phyloP scores from a whole-genome alignment of 2,797 vertebrate genomes.

The Heteromormyrus szaboi region DNA sequence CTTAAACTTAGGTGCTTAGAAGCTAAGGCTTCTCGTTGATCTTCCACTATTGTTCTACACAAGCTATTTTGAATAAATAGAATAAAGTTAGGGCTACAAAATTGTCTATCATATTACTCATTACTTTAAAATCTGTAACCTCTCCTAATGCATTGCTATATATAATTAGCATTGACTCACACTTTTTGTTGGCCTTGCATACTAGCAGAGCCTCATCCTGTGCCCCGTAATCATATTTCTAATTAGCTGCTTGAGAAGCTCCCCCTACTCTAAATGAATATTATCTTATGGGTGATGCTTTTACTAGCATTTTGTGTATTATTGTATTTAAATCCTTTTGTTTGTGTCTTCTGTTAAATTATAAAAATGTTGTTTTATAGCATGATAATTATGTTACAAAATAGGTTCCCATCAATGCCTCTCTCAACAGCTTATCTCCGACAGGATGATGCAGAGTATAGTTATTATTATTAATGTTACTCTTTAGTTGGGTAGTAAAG shows the following conservation, averaged over 20 bases:
- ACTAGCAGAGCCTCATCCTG: not conserved
- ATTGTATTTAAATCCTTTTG: not conserved
- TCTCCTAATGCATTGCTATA: not conserved
- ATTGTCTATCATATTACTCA: not conserved
- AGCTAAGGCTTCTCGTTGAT: not conserved
- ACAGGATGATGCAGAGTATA: not conserved
- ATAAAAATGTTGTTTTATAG: not conserved
- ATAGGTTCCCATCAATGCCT: not conserved
- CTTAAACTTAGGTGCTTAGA: not conserved
- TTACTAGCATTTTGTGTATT: not conserved
- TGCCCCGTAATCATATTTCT: not conserved
- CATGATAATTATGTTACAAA: not conserved
- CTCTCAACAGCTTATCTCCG: not conserved
- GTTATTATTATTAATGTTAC: slow-evolving; percentile 2
- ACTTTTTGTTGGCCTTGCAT: not conserved
- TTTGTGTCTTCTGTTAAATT: not conserved
- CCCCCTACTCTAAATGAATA: not conserved
- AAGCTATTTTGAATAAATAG: not conserved
- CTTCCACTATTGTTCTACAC: not conserved
- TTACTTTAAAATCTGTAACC: not conserved
- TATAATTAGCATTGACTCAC: not conserved
- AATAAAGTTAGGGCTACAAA: too few relatives aligned
- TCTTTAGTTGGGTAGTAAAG: slow-evolving; percentile 21
- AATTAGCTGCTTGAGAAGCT: not conserved
- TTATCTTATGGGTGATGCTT: not conserved